A percentile compares a stretch with the other conserved stretches of the same genome.
phyloP scores from a whole-genome alignment of 2,113 vertebrate species.

The Mustelus asterias region DNA sequence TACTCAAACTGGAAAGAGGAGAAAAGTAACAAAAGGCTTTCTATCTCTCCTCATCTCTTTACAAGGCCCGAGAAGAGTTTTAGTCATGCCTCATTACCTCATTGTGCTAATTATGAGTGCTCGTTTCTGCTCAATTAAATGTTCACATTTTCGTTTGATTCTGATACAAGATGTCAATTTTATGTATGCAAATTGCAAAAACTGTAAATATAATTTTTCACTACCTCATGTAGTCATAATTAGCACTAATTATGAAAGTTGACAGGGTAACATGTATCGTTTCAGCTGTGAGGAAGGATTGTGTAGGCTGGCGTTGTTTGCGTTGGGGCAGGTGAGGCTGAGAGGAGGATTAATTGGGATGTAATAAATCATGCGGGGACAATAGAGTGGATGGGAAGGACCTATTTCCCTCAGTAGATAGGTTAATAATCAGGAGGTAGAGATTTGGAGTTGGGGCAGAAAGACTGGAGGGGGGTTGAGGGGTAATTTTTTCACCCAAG shows the following conservation, averaged over 20 bases:
- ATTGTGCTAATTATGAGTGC: not conserved
- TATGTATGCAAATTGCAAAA: not conserved
- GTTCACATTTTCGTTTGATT: not conserved
- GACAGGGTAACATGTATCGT: not conserved
- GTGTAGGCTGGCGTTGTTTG: no score
- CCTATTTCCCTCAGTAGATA: no score
- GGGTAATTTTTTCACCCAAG: no score
- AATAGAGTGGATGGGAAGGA: no score
- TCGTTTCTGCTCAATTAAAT: not conserved
- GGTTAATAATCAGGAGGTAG: no score
- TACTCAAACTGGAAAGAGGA: not conserved
- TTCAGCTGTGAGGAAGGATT: not conserved
- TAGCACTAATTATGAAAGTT: not conserved
- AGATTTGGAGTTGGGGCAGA: no score
- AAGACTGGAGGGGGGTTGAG: no score
- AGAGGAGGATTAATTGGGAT: no score
- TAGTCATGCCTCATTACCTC: not conserved
- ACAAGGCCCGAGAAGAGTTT: not conserved
- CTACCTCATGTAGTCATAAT: not conserved
- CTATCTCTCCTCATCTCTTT: not conserved
- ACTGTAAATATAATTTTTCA: conserved; percentile 9
- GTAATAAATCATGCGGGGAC: no score
- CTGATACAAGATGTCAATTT: not conserved
- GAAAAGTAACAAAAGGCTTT: not conserved
- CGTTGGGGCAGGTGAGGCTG: no score